Evolutionary conservation across 2,113 vertebrate species (phyloP).

Genomic region (Centropus bengalensis): DNA sequence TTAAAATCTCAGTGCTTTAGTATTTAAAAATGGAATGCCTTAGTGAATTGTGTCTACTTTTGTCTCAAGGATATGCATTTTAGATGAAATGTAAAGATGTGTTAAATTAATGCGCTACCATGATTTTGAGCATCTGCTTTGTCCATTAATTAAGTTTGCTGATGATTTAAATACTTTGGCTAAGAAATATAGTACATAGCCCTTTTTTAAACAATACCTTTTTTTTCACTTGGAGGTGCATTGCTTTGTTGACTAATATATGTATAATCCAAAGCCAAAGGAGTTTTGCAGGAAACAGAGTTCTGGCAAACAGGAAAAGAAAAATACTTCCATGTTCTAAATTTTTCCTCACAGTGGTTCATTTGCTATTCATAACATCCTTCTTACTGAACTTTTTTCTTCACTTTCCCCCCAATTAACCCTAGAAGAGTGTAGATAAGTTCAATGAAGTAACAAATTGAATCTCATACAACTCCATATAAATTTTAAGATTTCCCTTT

Average conservation of each 20-base stretch:
- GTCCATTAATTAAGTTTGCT: slow-evolving; percentile 69
- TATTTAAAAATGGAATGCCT: background rate
- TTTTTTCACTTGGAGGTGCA: slow-evolving; percentile 55
- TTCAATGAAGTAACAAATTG: background rate
- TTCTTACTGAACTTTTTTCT: background rate
- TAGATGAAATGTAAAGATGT: slow-evolving; percentile 11
- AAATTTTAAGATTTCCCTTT: background rate
- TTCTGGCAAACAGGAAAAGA: slow-evolving; percentile 18
- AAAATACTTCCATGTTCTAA: slow-evolving; percentile 35
- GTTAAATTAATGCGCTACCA: slow-evolving; percentile 71
- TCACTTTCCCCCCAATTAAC: background rate
- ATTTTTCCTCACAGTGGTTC: background rate
- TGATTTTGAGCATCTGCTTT: slow-evolving; percentile 60
- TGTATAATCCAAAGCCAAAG: background rate
- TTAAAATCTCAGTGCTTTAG: background rate
- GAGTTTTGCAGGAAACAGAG: background rate
- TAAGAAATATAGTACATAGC: slow-evolving; percentile 18
- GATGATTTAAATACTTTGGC: slow-evolving; percentile 70
- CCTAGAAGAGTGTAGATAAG: background rate
- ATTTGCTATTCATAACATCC: slow-evolving; percentile 10
- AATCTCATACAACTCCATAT: background rate
- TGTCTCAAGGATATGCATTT: background rate
- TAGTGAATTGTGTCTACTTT: background rate
- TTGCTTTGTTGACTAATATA: slow-evolving; percentile 45
- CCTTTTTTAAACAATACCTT: slow-evolving; percentile 18